Evolutionary conservation across 2,888 invertebrate genomes (phyloP), one percentile per base, ranked within the genome.

Genomic region (Morpho helenor): DNA sequence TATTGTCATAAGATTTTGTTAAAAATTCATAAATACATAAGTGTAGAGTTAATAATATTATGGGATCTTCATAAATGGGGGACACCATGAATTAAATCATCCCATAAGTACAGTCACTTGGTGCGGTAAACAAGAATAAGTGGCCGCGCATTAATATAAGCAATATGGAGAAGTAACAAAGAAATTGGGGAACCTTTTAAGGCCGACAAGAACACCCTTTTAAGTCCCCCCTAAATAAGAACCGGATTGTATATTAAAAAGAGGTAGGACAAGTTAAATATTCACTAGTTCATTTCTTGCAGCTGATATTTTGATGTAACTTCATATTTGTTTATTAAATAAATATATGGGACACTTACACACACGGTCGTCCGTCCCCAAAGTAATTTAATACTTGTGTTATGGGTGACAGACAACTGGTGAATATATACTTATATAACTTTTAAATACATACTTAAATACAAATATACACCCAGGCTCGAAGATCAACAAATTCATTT

Each of bases 71-170:
- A 57, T 48, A 31, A 31, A 31, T 31, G 31, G 31, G 31, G 54
- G 41, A 43, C 40, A 40, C 49, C 49, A 49, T 62, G 60, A 62
- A 66, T 62, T 53, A 57, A 60, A 59, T 64, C 59, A 60, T 60
- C 56, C 51, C 59, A 59, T 64, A 56, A 54, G 44, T 58, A 60
- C 48, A 56, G 46, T 49, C 52, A 49, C 54, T 73, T 76, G 76
- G 76, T 79, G 81, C 69, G 85, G 85, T 85, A 79, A 80, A 79
- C 77, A 80, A 64, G 75, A 76, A 85, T 82, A 80, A 84, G 72
- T 72, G 68, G 65, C 68, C 69, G 61, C 67, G 64, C 68, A 73
- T 73, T 72, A 77, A 82, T 86, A 82, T 79, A 80, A 81, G 80
- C 82, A 82, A 80, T 76, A 79, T 79, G 76, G 75, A 74, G 69